Percentiles rank a stretch among this genome's conserved stretches.
These are phyloP conservation scores for Nyctalus aviator DNA, from an alignment of 2,797 vertebrate species.

Conservation along the genomic window DNA sequence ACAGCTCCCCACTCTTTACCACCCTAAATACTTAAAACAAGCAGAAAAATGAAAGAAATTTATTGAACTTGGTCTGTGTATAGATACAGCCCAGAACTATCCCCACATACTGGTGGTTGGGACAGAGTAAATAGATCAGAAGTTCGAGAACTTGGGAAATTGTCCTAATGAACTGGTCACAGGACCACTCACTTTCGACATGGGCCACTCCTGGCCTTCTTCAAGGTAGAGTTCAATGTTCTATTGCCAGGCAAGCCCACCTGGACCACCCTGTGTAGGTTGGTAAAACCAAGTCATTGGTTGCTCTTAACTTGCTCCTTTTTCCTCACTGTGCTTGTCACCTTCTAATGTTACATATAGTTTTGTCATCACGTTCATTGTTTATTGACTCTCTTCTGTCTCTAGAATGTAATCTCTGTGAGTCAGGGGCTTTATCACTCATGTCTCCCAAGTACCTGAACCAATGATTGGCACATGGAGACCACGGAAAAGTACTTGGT, in stretches of 20 bases:
- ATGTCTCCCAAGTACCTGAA: background rate
- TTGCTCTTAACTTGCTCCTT: background rate
- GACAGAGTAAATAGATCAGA: background rate
- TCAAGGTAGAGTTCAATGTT: background rate
- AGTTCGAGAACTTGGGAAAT: background rate
- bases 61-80: background rate
- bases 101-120: background rate
- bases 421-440: background rate
- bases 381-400: background rate
- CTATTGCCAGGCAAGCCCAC: background rate
- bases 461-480: background rate
- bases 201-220: background rate
- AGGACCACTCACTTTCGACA: background rate
- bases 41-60: background rate
- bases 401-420: background rate
- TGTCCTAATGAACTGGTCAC: background rate
- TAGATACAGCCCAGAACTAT: background rate
- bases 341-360: background rate
- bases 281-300: background rate
- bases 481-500: background rate
- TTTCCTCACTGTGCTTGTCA: too few relatives aligned
- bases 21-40: constrained; percentile 2
- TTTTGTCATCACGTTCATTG: background rate
- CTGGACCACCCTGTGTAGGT: background rate
- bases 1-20: background rate